Evolutionary conservation across 92 coral and sea anemone genomes (phyloP), one percentile per base, ranked within the genome.

Genomic region (Porites rus): DNA sequence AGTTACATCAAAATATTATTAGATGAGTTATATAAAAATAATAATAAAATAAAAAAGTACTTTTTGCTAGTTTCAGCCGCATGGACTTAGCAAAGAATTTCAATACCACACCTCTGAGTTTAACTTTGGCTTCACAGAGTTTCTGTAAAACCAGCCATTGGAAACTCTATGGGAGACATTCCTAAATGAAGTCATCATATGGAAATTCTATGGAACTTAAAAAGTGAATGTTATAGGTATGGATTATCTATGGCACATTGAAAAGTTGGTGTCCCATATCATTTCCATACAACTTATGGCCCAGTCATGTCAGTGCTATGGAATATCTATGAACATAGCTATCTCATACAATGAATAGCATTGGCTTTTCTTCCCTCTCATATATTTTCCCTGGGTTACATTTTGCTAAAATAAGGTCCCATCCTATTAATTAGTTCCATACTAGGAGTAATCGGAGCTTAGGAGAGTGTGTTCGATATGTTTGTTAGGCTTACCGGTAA

Each of bases 321-420:
- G 86, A 65, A 81, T 68, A 14, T 81, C 67, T 69, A 70, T 70
- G 74, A 78, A 77, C 67, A 81, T 81, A 81, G 85, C 65, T 82
- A 24, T 82, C 56, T 79, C 72, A 58, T 72, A 72, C 31, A 69
- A 82, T 31, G 25, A 25, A 52, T 51, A 83, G 16, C 87, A 73
- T 74, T 50, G 46, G 51, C 77, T 82, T 82, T 82, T 82, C 69
- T 10, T 72, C 25, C 43, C 43, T 3, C 43, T 72, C 87, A 82
- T 70, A 82, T 77, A 71, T 64, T 83, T 70, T 63, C 80, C 87
- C 72, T 83, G 74, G 72, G 38, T 53, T 43, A 51, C 24, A 72
- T 22, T 83, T 83, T 73, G 79, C 79, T 70, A 83, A 73, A 83
- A 83, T 74, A 20, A 19, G 79, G 79, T 31, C 69, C 81, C 80